phyloP scores from a whole-genome alignment of 2,797 vertebrate species.

The Sebastes nivosus region DNA sequence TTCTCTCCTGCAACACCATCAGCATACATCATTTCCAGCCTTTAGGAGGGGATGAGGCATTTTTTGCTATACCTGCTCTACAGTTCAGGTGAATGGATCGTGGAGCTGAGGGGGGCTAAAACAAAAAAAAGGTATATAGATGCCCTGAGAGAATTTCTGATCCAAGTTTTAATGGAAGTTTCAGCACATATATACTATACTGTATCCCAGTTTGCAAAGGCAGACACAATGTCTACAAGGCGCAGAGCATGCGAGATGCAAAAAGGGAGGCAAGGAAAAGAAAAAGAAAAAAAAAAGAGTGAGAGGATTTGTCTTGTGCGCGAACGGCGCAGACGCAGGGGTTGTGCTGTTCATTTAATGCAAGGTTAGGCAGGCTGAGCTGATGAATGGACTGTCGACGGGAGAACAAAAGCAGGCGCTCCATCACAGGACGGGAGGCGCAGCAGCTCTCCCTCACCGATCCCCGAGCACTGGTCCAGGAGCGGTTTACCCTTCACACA shows the following conservation, averaged over 20 bases:
- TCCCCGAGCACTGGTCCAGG: constrained; percentile 65
- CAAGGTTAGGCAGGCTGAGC: constrained; percentile 90
- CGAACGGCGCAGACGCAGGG: constrained; percentile 80
- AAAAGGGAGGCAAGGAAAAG: constrained; percentile 23
- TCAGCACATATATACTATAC: not conserved
- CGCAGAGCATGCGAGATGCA: constrained; percentile 12
- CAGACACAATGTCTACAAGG: not conserved
- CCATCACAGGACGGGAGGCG: constrained; percentile 80
- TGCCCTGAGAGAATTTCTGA: not conserved
- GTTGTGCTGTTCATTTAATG: constrained; percentile 93
- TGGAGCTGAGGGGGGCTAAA: not conserved
- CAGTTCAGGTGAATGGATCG: constrained; percentile 35
- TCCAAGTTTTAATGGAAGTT: constrained; percentile 11
- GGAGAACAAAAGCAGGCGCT: constrained; percentile 87
- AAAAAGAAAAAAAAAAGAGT: constrained; percentile 15
- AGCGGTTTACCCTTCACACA: constrained; percentile 72
- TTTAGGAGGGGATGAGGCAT: not conserved
- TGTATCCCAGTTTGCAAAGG: constrained; percentile 3
- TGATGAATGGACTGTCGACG: constrained; percentile 90
- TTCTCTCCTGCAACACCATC: constrained; percentile 46
- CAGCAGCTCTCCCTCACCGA: constrained; percentile 55
- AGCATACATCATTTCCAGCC: constrained; percentile 45
- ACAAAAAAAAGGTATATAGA: not conserved
- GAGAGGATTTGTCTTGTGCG: constrained; percentile 77
- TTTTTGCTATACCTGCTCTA: constrained; percentile 19